Percentiles rank a stretch among this genome's conserved stretches.
Conservation (phyloP, 1,140 invertebrate genomes). For the Bombus superbus region DNA sequence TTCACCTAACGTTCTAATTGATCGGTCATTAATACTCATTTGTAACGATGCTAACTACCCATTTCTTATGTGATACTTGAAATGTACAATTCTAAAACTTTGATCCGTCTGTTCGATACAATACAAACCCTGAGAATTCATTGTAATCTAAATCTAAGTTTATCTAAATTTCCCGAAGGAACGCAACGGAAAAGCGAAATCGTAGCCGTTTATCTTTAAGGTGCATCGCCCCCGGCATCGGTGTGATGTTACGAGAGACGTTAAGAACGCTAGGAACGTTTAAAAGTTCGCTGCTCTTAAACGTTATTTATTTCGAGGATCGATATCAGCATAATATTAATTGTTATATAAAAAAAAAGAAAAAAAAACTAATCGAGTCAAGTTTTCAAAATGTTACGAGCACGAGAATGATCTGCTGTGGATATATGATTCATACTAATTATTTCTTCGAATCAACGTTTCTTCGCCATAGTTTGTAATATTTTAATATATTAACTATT, state of each 20-base stretch:
- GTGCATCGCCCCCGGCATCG: conserved; percentile 45
- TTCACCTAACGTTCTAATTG: neutral
- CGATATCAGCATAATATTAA: conserved; percentile 71
- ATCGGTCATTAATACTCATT: neutral
- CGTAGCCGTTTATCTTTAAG: neutral
- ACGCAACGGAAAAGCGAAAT: neutral
- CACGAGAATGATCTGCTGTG: conserved; percentile 53
- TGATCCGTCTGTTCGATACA: neutral
- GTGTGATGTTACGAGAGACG: conserved; percentile 12
- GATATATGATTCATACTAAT: conserved; percentile 56
- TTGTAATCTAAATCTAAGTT: neutral
- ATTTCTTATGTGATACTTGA: neutral
- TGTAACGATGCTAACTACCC: neutral
- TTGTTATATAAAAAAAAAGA: conserved; percentile 59
- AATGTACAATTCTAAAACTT: neutral
- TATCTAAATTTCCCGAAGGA: neutral
- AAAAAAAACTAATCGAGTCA: conserved; percentile 61
- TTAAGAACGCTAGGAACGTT: conserved; percentile 45
- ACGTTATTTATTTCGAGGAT: conserved; percentile 64
- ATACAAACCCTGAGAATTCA: neutral
- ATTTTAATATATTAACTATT: conserved; percentile 71
- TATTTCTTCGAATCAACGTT: conserved; percentile 70
- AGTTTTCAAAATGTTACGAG: conserved; percentile 61
- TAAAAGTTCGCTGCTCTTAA: conserved; percentile 44
- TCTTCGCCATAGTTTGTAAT: conserved; percentile 71